Evolutionary conservation across 1,140 invertebrate species (phyloP), one percentile per base, ranked within the genome.

Genomic region (Trissolcus basalis): DNA sequence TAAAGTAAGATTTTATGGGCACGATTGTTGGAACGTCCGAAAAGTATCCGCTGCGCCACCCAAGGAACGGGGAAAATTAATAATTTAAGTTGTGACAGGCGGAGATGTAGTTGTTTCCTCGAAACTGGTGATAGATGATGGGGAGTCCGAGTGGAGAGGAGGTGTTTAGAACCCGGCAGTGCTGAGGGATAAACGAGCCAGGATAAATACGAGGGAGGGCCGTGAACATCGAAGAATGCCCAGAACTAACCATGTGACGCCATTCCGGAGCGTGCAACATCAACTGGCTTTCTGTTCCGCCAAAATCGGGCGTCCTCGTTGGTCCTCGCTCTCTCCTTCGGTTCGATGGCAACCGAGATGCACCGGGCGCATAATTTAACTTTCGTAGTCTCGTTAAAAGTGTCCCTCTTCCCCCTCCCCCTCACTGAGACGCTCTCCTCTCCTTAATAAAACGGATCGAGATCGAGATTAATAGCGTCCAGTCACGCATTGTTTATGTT

Each of bases 161-260:
- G 61, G 61, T 68, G 36, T 60, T 67, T 55, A 41, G 44, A 51
- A 63, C 54, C 2, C 49, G 53, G 64, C 58, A 50, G 69, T 65
- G 45, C 47, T 43, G 48, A 60, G 71, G 82, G 78, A 86, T 85
- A 84, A 86, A 86, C 86, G 83, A 83, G 81, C 80, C 81, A 84
- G 84, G 85, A 85, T 87, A 85, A 86, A 84, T 80, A 82, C 71
- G 76, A 75, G 80, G 80, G 80, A 81, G 80, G 82, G 67, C 78
- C 79, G 81, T 84, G 80, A 81, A 84, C 72, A 76, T 80, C 74
- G 78, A 81, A 82, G 82, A 85, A 84, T 84, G 81, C 75, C 79
- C 80, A 85, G 79, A 82, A 81, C 80, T 83, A 85, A 85, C 78
- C 82, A 82, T 53, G 79, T 68, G 68, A 45, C 39, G 59, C 54